These are phyloP conservation scores for Caenorhabditis sp. DNA, from an alignment of 2,888 invertebrate genomes.

Conservation along the genomic window DNA sequence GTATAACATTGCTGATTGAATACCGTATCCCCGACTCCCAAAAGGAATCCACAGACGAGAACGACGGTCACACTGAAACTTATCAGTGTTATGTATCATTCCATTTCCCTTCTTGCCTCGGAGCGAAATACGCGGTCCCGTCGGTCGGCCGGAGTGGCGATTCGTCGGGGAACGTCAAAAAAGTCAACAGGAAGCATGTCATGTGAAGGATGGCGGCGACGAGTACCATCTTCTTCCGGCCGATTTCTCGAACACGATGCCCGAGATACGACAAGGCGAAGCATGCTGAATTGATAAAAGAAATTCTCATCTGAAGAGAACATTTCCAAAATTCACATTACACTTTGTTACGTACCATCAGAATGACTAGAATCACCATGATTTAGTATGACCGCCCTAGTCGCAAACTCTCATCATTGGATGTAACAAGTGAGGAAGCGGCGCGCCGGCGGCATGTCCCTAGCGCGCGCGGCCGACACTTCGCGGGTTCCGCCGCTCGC, in stretches of 20 bases:
- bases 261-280: slow-evolving; percentile 32
- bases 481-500: slow-evolving; percentile 50
- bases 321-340: slow-evolving; percentile 22
- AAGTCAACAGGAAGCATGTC: slow-evolving; percentile 52
- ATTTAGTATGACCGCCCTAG: slow-evolving; percentile 67
- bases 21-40: slow-evolving; percentile 56
- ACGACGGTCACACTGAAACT: slow-evolving; percentile 26
- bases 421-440: slow-evolving; percentile 40
- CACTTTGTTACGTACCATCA: slow-evolving; percentile 48
- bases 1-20: slow-evolving; percentile 64
- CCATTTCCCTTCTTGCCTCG: slow-evolving; percentile 47
- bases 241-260: slow-evolving; percentile 41
- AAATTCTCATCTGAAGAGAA: slow-evolving; percentile 4
- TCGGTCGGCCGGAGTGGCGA: slow-evolving; percentile 45
- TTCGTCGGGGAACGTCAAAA: slow-evolving; percentile 56
- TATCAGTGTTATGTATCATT: neutral
- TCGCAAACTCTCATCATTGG: slow-evolving; percentile 65
- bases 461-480: slow-evolving; percentile 44
- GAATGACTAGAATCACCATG: slow-evolving; percentile 65
- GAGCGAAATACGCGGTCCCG: slow-evolving; percentile 14
- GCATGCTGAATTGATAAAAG: slow-evolving; percentile 33
- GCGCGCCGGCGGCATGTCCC: neutral
- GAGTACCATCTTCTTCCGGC: slow-evolving; percentile 56
- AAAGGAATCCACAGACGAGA: slow-evolving; percentile 39
- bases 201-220: slow-evolving; percentile 50